Evolutionary conservation across 1,140 invertebrate genomes (phyloP), one percentile per base, ranked within the genome.

Genomic region (Orussus abietinus): DNA sequence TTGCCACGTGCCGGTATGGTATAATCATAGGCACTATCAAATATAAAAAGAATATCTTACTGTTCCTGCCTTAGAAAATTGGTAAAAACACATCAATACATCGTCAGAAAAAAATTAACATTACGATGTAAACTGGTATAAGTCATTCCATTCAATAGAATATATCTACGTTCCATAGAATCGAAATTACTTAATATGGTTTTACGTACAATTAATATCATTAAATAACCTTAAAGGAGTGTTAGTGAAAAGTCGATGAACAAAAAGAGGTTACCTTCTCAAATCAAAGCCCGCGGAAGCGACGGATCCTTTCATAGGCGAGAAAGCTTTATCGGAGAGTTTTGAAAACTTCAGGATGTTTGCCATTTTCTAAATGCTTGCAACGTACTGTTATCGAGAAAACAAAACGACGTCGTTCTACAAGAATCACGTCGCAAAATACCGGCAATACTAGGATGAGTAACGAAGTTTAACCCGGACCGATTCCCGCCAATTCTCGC

Each of bases 261-360:
- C 29, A 38, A 13, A 38, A 40, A 17, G 4, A 45, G 15, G 4
- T 51, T 53, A 71, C 86, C 90, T 92, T 69, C 82, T 86, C 18
- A 98, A 71, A 77, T 98, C 96, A 53, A 83, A 92, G 15, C 95
- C 95, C 45, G 94, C 95, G 26, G 96, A 88, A 40, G 78, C 74
- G 39, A 78, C 75, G 0, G 92, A 96, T 5, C 91, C 94, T 67
- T 84, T 90, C 0, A 78, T 74, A 2, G 96, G 95, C 10, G 82
- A 63, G 39, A 78, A 79, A 0, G 94, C 96, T 57, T 94, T 79
- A 13, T 86, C 80, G 10, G 80, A 76, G 4, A 93, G 59, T 57
- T 90, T 91, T 9, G 83, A 83, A 61, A 88, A 93, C 53, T 78
- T 80, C 13, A 93, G 64, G 39, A 79, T 55, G 21, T 19, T 36